Evolutionary conservation across 2,113 vertebrate genomes (phyloP), one percentile per base, ranked within the genome.

Genomic region (Uropsilus gracilis): DNA sequence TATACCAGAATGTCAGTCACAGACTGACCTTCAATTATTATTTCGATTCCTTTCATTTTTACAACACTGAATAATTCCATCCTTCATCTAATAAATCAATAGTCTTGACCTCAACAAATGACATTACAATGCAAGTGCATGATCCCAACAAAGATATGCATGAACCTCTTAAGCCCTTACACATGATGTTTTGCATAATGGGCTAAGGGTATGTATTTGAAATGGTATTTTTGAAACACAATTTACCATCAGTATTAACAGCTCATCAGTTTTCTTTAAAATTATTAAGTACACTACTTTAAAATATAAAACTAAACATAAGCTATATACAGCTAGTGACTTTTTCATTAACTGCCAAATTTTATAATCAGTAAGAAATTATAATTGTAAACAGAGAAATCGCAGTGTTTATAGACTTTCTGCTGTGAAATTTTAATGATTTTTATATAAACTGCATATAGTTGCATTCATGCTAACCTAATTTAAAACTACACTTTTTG

Each of bases 291-390:
- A 26, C 26, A 28, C 8, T 20, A 88, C 61, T 87, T 77, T 37
- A 91, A 93, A 93, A 48, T 57, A 39, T 4, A 86, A 57, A 85
- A 71, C 2, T 1, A 83, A 91, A 75, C n/a, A 59, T 76, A 89
- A 83, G 14, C 80, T 72, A 53, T 5, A 61, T 61, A 64, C 0
- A 82, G 10, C 75, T 44, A 69, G 18, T 86, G 37, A 72, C 39
- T 95, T 95, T 90, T 42, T 55, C 26, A 89, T 82, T 57, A 57
- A 73, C n/a, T 82, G 37, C 32, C 22, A 73, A 91, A 90, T 81
- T 91, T 68, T 68, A 2, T 68, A 92, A 39, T n/a, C 66, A 96
- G 28, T 73, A 97, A 86, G 11, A 44, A 89, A 95, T 95, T 95
- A 89, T 77, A 46, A 72, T 95, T 91, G 75, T 61, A 96, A 94